phyloP scores from a whole-genome alignment of 2,113 vertebrate species.

The Hippoglossus stenolepis region DNA sequence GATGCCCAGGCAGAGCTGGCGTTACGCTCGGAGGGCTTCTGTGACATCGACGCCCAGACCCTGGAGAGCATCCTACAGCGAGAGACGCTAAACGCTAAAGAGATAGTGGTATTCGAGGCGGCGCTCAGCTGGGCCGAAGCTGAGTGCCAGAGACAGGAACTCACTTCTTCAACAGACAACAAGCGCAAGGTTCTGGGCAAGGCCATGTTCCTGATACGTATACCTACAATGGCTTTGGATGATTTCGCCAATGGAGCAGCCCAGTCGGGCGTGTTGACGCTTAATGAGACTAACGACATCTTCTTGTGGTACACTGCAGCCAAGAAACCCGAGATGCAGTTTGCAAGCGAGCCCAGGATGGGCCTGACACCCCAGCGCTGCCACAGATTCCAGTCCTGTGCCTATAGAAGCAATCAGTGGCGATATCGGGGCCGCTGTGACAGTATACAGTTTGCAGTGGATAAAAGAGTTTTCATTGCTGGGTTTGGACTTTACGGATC shows the following conservation, averaged over 20 bases:
- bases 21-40: constrained; percentile 96
- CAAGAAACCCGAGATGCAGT: constrained; percentile 94
- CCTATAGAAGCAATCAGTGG: constrained; percentile 98
- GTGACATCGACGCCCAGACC: constrained; percentile 96
- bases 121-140: constrained; percentile 95
- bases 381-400: constrained; percentile 97
- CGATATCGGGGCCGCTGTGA: constrained; percentile 96
- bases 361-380: constrained; percentile 94
- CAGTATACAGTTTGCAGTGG: constrained; percentile 98
- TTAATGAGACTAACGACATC: constrained; percentile 97
- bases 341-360: constrained; percentile 90
- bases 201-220: constrained; percentile 93
- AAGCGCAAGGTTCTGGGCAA: constrained; percentile 95
- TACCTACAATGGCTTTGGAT: constrained; percentile 95
- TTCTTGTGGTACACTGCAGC: constrained; percentile 98
- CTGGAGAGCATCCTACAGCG: constrained; percentile 96
- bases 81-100: constrained; percentile 98
- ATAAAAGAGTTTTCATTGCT: constrained; percentile 95
- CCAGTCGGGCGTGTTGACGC: constrained; percentile 94
- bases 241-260: constrained; percentile 97
- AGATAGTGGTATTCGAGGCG: constrained; percentile 96
- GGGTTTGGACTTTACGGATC: constrained; percentile 97
- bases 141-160: constrained; percentile 93
- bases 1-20: constrained; percentile 97
- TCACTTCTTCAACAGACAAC: constrained; percentile 90